Evolutionary conservation across 2,113 vertebrate species (phyloP).

Genomic region (Phyllostomus discolor): DNA sequence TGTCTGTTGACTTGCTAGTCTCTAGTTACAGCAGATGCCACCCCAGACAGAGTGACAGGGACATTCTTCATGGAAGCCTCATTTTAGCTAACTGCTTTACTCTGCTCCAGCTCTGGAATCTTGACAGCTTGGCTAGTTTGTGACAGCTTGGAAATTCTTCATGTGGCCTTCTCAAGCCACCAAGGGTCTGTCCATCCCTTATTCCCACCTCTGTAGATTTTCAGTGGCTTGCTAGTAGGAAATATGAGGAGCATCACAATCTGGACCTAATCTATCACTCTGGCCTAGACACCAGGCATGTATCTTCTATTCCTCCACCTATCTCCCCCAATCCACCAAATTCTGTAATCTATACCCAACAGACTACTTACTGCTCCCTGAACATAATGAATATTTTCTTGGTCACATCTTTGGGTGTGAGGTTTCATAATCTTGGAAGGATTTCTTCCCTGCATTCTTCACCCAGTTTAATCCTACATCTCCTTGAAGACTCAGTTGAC

Average conservation of each 20-base stretch:
- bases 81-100: slow-evolving; percentile 76
- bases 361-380: background rate
- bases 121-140: slow-evolving; percentile 75
- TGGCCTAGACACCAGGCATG: background rate
- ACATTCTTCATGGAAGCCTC: slow-evolving; percentile 80
- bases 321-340: background rate
- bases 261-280: background rate
- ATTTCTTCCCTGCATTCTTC: background rate
- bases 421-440: background rate
- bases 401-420: background rate
- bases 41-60: slow-evolving; percentile 80
- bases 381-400: background rate
- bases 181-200: slow-evolving; percentile 64
- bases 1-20: slow-evolving; percentile 78
- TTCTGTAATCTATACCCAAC: background rate
- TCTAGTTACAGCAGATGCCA: slow-evolving; percentile 83
- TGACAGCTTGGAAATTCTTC: slow-evolving; percentile 74
- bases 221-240: background rate
- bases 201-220: slow-evolving; percentile 36
- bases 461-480: background rate
- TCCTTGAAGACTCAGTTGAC: background rate
- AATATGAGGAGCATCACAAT: background rate
- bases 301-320: background rate
- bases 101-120: slow-evolving; percentile 58
- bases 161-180: slow-evolving; percentile 67